Evolutionary conservation across 2,888 invertebrate species (phyloP).

Genomic region (Caenorhabditis wallacei): DNA sequence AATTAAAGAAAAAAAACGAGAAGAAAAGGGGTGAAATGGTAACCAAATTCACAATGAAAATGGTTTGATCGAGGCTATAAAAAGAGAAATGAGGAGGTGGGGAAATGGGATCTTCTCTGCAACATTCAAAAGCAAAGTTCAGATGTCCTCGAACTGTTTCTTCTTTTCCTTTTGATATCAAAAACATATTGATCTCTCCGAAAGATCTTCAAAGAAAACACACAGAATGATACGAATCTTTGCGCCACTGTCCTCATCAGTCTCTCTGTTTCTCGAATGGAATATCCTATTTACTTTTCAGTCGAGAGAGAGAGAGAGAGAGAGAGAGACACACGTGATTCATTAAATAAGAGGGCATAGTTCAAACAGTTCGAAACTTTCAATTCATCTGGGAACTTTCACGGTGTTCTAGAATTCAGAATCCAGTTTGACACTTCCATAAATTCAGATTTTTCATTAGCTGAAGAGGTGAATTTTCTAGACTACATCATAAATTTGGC

Average conservation of each 20-base stretch:
- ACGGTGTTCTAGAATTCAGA: no score
- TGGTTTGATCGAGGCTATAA: background rate
- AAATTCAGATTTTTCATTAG: no score
- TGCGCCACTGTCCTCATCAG: background rate
- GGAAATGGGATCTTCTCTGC: conserved; percentile 10
- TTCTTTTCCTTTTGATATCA: background rate
- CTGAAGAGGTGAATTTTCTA: no score
- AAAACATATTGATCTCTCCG: conserved; percentile 52
- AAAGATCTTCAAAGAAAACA: conserved; percentile 58
- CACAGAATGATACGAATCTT: conserved; percentile 39
- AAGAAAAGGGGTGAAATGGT: background rate
- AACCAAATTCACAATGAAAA: background rate
- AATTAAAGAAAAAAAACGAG: conserved; percentile 9
- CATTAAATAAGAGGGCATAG: conserved; percentile 1
- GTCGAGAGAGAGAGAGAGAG: no score
- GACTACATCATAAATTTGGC: no score
- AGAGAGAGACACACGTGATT: conserved; percentile 17
- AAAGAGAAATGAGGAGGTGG: background rate
- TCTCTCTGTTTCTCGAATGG: background rate
- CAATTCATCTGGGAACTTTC: no score
- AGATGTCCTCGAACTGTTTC: conserved; percentile 21
- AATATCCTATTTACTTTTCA: conserved; percentile 13
- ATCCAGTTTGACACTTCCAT: no score
- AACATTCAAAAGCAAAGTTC: conserved; percentile 47
- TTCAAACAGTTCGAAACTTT: conserved; percentile 6